phyloP scores from a whole-genome alignment of 2,797 vertebrate species.

The Lycodopsis pacificus region DNA sequence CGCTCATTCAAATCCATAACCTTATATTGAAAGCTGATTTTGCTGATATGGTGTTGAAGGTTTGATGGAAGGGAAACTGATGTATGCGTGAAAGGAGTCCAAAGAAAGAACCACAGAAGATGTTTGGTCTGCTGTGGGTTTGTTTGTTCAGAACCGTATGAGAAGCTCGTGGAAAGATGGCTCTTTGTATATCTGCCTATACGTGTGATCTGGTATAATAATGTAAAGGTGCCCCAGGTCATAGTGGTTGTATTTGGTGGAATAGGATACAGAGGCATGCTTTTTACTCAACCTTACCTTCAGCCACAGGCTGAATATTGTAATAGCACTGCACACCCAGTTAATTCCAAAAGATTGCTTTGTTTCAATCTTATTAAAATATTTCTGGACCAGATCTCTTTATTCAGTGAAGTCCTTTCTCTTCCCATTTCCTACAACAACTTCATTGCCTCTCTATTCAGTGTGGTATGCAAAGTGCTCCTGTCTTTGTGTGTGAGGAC shows the following conservation, averaged over 20 bases:
- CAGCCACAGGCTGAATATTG: slow-evolving; percentile 28
- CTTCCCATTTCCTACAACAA: slow-evolving; percentile 16
- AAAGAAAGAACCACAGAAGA: neutral
- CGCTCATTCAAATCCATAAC: neutral
- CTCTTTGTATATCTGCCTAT: neutral
- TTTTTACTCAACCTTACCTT: slow-evolving; percentile 22
- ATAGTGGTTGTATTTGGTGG: slow-evolving; percentile 35
- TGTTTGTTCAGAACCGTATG: slow-evolving; percentile 10
- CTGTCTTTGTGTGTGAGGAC: slow-evolving; percentile 41
- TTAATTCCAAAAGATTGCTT: slow-evolving; percentile 31
- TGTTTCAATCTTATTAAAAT: slow-evolving; percentile 33
- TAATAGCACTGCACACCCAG: slow-evolving; percentile 21
- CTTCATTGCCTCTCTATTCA: slow-evolving; percentile 19
- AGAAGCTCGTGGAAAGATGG: slow-evolving; percentile 19
- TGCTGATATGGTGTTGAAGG: neutral
- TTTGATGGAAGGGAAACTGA: neutral
- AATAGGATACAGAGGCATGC: slow-evolving; percentile 35
- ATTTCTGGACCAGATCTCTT: slow-evolving; percentile 5
- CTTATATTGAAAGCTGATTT: neutral
- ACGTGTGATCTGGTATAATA: slow-evolving; percentile 24
- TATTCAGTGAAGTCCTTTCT: slow-evolving; percentile 9
- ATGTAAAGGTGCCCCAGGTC: slow-evolving; percentile 46
- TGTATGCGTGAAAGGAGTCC: neutral
- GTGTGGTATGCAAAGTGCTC: slow-evolving; percentile 50
- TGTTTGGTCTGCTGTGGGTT: neutral